Conservation (phyloP, 2,888 invertebrate species). For the Halictus ligatus region DNA sequence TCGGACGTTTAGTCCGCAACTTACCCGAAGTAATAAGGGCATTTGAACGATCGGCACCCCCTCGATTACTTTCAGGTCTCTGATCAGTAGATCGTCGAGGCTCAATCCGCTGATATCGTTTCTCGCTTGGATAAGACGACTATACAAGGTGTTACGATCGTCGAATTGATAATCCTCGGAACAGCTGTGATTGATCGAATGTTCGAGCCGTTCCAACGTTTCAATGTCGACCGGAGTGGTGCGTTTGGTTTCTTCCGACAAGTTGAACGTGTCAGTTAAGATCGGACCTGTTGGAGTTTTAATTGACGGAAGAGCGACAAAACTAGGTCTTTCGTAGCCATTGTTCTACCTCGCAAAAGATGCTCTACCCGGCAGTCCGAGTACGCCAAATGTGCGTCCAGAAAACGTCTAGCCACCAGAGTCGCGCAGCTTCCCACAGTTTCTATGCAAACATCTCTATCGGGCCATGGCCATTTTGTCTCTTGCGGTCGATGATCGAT, state of each 20-base stretch:
- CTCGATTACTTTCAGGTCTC: conserved; percentile 90
- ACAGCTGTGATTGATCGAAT: neutral
- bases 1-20: neutral
- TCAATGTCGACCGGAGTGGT: conserved; percentile 88
- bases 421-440: conserved; percentile 93
- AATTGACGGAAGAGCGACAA: neutral
- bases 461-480: conserved; percentile 80
- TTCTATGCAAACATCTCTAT: conserved; percentile 85
- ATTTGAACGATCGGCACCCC: conserved; percentile 87
- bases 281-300: conserved; percentile 87
- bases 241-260: conserved; percentile 88
- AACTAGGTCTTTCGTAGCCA: neutral
- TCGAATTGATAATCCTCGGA: neutral
- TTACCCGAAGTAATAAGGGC: conserved; percentile 88
- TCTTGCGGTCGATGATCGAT: conserved; percentile 91
- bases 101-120: conserved; percentile 88
- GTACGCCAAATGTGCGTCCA: conserved; percentile 79
- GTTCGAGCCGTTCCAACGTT: conserved; percentile 87
- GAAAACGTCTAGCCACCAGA: conserved; percentile 87
- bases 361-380: conserved; percentile 63
- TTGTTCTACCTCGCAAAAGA: conserved; percentile 75
- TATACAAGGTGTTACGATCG: conserved; percentile 82
- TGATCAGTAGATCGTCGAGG: conserved; percentile 89
- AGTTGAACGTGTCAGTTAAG: conserved; percentile 92
- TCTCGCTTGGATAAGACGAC: conserved; percentile 87